Conservation (phyloP, 2,113 vertebrate genomes). For the Recurvirostra avosetta region DNA sequence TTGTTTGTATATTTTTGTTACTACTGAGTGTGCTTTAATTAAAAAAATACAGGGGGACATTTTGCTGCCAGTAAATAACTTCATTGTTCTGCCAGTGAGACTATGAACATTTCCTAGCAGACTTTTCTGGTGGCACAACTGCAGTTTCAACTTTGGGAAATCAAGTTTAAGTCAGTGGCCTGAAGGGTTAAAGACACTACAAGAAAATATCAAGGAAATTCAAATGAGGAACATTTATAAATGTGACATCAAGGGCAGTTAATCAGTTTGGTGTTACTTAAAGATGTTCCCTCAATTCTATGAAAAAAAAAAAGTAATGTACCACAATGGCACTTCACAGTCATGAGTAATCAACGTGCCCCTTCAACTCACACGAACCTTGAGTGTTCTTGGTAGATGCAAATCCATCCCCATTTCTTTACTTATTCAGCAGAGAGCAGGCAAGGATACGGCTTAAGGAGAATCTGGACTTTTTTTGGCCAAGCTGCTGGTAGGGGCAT, state of each 20-base stretch:
- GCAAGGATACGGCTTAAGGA: neutral
- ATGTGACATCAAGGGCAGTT: neutral
- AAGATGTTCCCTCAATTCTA: neutral
- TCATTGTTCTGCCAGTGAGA: neutral
- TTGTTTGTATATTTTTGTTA: neutral
- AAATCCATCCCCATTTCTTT: neutral
- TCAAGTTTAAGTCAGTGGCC: neutral
- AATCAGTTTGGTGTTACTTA: neutral
- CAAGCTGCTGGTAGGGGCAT: rapidly evolving
- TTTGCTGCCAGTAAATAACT: neutral
- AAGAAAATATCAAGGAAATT: neutral
- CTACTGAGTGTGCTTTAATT: neutral
- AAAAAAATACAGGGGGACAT: neutral
- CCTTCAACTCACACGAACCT: neutral
- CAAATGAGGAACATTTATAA: neutral
- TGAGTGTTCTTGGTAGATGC: neutral
- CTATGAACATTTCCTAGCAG: neutral
- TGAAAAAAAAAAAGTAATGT: neutral
- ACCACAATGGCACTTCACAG: neutral
- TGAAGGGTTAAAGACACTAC: neutral
- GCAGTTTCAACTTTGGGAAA: neutral
- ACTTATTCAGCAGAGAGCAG: neutral
- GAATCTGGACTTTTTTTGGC: neutral
- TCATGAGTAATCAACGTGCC: rapidly evolving
- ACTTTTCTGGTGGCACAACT: neutral